Base-by-base conservation (phyloP, 1,140 invertebrate genomes). In the Sarcophaga peregrina region DNA sequence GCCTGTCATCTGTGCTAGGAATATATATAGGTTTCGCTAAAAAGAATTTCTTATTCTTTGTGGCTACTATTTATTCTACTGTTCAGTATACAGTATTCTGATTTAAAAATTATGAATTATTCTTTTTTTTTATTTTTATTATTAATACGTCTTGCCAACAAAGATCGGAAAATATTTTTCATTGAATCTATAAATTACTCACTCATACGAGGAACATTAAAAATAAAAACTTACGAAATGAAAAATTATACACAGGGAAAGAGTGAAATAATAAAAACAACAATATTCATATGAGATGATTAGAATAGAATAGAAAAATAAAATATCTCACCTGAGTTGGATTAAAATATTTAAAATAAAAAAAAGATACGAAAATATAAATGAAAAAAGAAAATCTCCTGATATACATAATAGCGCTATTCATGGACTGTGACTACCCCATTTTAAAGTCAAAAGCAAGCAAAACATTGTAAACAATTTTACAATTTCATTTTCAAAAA, bases 171-270 rank as follows among this genome's bases (percentile, higher is more conserved):
- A 58, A 58, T 15, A 58, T 58, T 58, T 13, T 58, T 58, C 54
- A 58, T 15, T n/a, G 20, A 68, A 68, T 68, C 17, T 68, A 68
- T 68, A 68, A 68, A 68, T 68, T 68, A 25, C 62, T 68, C 62
- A 68, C 20, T 9, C 25, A 37, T 37, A 37, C 25, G 25, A 37
- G 25, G 25, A 37, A 37, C 25, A 68, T 20, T 68, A 68, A 68
- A 68, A 68, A 68, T 68, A 68, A 68, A 17, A 68, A 68, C 62
- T 68, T 68, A 68, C 62, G 62, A 68, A 68, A 68, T 68, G 7
- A 20, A 20, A 37, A 37, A 25, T 13, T 17, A 68, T 17, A 25
- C 62, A 68, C 25, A 37, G 25, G 4, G 25, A 37, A 37, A 37
- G 25, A 37, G 1, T 37, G 25, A 68, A 25, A 5, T 3, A 52